A percentile compares a stretch with the other conserved stretches of the same genome.
Conservation (phyloP, 2,113 vertebrate genomes). For the Psittacus erithacus region DNA sequence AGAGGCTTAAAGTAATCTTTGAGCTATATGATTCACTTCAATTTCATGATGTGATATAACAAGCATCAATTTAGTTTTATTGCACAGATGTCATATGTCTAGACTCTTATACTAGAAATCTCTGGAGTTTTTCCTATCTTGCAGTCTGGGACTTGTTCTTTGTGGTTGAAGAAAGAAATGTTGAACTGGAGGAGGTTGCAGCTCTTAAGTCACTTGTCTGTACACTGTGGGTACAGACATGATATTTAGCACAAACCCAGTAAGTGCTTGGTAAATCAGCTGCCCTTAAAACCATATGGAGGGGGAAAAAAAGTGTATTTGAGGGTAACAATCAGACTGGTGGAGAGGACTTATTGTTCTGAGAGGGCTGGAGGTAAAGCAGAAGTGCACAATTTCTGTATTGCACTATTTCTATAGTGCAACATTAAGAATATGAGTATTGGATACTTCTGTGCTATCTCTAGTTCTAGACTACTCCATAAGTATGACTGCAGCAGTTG, state of each 20-base stretch:
- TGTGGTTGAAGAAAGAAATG: background rate
- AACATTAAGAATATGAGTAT: background rate
- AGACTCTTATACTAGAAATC: background rate
- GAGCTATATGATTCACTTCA: background rate
- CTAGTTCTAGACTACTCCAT: rapidly evolving
- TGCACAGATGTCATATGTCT: background rate
- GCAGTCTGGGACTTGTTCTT: background rate
- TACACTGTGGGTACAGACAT: background rate
- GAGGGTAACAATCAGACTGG: background rate
- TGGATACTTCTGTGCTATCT: background rate
- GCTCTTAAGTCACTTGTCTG: background rate
- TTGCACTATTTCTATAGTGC: background rate
- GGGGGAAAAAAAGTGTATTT: background rate
- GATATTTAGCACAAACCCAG: background rate
- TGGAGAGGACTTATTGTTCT: background rate
- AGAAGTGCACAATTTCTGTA: background rate
- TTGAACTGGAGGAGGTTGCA: background rate
- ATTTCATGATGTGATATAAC: background rate
- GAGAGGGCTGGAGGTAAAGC: background rate
- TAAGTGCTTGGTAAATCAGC: background rate
- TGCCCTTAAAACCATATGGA: background rate
- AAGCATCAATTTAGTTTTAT: slow-evolving; percentile 21
- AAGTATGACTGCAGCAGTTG: rapidly evolving
- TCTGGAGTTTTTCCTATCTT: background rate
- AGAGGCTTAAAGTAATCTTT: background rate